Percentiles rank a stretch among this genome's conserved stretches.
Conservation (phyloP, 2,888 invertebrate species). For the Pimpla rufipes region DNA sequence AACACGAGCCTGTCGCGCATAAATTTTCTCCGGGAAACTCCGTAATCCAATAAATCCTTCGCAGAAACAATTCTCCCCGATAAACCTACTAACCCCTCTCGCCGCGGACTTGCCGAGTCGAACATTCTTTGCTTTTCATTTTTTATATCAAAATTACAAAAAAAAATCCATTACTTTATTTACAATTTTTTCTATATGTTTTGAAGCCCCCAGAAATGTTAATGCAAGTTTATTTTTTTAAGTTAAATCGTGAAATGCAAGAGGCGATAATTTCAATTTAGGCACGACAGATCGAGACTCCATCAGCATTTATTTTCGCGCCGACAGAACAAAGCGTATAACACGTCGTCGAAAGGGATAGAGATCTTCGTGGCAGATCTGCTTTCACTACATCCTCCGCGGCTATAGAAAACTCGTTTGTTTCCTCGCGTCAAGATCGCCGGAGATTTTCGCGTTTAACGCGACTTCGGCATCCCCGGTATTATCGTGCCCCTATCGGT, state of each 20-base stretch:
- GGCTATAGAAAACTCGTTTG: constrained; percentile 52
- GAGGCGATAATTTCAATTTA: neutral
- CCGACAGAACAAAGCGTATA: constrained; percentile 38
- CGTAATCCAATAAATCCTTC: constrained; percentile 61
- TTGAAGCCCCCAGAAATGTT: no score
- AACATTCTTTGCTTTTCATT: constrained; percentile 14
- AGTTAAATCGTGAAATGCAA: neutral
- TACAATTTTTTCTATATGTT: no score
- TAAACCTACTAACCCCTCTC: constrained; percentile 11
- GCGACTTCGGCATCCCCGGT: constrained; percentile 36
- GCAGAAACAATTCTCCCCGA: constrained; percentile 57
- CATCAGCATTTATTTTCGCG: neutral
- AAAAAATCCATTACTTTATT: no score
- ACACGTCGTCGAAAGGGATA: neutral
- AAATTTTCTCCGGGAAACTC: constrained; percentile 57
- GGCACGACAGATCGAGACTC: neutral
- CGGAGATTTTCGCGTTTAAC: constrained; percentile 56
- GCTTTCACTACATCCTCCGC: constrained; percentile 60
- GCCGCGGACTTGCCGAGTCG: constrained; percentile 4
- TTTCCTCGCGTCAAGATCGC: constrained; percentile 58
- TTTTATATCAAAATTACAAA: neutral
- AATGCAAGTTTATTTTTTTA: neutral
- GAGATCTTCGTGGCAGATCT: constrained; percentile 17
- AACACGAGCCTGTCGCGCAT: constrained; percentile 53
- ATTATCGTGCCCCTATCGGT: constrained; percentile 32